Evolutionary conservation across 2,113 vertebrate species (phyloP).

Genomic region (Elanus axillaris): DNA sequence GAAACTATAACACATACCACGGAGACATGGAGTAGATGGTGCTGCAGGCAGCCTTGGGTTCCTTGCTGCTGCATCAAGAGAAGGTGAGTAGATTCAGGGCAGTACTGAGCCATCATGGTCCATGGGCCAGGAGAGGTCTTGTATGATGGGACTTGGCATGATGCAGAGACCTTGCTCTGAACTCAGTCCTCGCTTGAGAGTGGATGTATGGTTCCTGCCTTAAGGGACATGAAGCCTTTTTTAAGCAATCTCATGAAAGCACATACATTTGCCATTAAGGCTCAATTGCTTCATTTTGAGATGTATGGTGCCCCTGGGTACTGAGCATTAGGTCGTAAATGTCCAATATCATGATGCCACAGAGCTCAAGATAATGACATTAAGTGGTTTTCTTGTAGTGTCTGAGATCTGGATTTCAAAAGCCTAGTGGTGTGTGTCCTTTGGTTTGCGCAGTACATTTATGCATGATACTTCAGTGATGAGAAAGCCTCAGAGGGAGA

Average conservation of each 20-base stretch:
- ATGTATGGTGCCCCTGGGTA: background rate
- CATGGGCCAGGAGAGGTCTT: background rate
- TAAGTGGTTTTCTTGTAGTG: background rate
- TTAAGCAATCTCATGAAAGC: background rate
- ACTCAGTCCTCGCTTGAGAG: background rate
- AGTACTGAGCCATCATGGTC: background rate
- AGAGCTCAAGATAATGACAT: background rate
- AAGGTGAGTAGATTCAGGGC: background rate
- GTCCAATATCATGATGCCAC: background rate
- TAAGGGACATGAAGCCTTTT: constrained; percentile 9
- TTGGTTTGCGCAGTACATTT: background rate
- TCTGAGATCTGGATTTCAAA: background rate
- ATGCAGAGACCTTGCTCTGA: constrained; percentile 4
- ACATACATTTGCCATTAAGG: background rate
- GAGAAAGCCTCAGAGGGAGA: background rate
- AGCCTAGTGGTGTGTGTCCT: background rate
- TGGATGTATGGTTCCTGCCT: background rate
- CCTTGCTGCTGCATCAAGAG: background rate
- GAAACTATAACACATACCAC: background rate
- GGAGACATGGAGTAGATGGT: fast-evolving
- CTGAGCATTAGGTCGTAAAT: background rate
- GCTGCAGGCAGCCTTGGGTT: background rate
- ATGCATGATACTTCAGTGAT: background rate
- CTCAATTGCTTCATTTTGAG: background rate
- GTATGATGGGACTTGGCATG: background rate